phyloP scores from a whole-genome alignment of 2,113 vertebrate genomes.

The Phoxinus phoxinus region DNA sequence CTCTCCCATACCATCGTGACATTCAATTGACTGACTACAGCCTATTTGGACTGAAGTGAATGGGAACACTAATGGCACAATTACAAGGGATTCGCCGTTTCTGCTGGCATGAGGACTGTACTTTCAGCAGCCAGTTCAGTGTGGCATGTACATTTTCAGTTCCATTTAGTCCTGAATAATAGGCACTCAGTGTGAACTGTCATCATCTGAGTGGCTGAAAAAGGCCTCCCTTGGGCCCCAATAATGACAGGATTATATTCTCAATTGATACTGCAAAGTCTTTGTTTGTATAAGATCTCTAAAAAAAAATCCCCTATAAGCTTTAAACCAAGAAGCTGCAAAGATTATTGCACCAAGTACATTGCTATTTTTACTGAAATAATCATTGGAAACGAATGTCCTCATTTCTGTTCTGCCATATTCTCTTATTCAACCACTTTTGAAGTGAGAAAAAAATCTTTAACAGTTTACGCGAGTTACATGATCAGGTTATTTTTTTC shows the following conservation, averaged over 20 bases:
- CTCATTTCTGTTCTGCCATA: background rate
- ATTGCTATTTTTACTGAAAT: constrained; percentile 6
- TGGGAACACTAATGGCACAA: constrained; percentile 59
- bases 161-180: constrained; percentile 58
- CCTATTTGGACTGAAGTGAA: constrained; percentile 67
- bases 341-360: constrained; percentile 36
- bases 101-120: constrained; percentile 54
- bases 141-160: constrained; percentile 55
- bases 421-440: background rate
- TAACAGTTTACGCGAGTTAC: background rate
- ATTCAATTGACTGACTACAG: constrained; percentile 64
- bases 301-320: constrained; percentile 30
- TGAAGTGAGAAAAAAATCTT: background rate
- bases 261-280: constrained; percentile 46
- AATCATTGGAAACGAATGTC: background rate
- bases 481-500: no score
- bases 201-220: constrained; percentile 41
- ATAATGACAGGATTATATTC: constrained; percentile 60
- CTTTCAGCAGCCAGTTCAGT: constrained; percentile 60
- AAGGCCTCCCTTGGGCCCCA: constrained; percentile 48
- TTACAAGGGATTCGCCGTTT: constrained; percentile 71
- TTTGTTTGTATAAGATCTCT: constrained; percentile 56
- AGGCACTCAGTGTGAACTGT: constrained; percentile 57
- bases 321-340: constrained; percentile 27
- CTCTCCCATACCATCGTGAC: constrained; percentile 44